Conservation (phyloP, 1,140 invertebrate species). For the Cecropterus lyciades region DNA sequence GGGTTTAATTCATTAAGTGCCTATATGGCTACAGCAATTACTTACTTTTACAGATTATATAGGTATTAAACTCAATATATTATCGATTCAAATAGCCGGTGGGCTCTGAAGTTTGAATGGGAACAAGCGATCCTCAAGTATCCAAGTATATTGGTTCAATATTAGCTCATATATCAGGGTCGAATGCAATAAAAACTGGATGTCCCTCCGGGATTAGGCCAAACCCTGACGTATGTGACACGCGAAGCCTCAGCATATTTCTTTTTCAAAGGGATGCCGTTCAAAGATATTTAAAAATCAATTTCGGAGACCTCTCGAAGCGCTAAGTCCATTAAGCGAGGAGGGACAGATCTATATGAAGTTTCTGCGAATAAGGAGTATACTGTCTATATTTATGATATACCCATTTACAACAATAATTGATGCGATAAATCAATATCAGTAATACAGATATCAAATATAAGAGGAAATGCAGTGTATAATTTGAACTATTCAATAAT, state of each 20-base stretch:
- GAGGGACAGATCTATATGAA: slow-evolving; percentile 37
- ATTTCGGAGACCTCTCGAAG: slow-evolving; percentile 58
- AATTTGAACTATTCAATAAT: slow-evolving; percentile 63
- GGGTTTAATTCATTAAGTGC: slow-evolving; percentile 12
- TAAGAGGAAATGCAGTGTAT: slow-evolving; percentile 63
- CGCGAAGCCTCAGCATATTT: slow-evolving; percentile 66
- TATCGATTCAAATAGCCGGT: slow-evolving; percentile 23
- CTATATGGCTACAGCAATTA: slow-evolving; percentile 17
- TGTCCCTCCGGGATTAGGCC: slow-evolving; percentile 73
- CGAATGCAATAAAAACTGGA: slow-evolving; percentile 77
- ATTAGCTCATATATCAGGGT: slow-evolving; percentile 73
- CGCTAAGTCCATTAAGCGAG: slow-evolving; percentile 41
- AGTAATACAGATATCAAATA: slow-evolving; percentile 63
- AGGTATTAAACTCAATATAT: slow-evolving; percentile 26
- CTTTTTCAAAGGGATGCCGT: slow-evolving; percentile 57
- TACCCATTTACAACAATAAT: slow-evolving; percentile 60
- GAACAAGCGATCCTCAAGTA: slow-evolving; percentile 59
- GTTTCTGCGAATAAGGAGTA: slow-evolving; percentile 29
- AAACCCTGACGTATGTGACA: slow-evolving; percentile 80
- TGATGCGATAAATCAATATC: slow-evolving; percentile 70
- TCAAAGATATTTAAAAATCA: slow-evolving; percentile 68
- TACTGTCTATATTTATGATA: slow-evolving; percentile 56
- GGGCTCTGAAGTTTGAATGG: slow-evolving; percentile 46
- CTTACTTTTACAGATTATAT: slow-evolving; percentile 13
- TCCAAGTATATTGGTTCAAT: slow-evolving; percentile 69